phyloP scores from a whole-genome alignment of 2,797 vertebrate species.

The Phalloptychus januarius region DNA sequence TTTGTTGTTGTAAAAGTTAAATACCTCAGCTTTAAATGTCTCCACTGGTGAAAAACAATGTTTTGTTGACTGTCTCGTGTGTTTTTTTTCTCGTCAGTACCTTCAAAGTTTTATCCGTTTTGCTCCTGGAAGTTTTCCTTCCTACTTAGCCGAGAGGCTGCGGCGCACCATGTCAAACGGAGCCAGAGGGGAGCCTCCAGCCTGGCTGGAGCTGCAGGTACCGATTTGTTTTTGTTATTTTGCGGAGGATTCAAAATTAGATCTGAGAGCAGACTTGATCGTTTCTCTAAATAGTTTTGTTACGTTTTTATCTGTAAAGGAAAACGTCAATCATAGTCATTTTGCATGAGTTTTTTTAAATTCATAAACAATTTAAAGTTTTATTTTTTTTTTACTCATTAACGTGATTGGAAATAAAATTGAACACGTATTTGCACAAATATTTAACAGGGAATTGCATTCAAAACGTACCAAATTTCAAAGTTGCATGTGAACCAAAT shows the following conservation, averaged over 20 bases:
- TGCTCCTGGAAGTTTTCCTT: constrained; percentile 83
- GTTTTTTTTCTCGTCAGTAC: constrained; percentile 77
- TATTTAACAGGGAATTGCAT: background rate
- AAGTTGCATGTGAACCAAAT: background rate
- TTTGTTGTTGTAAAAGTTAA: too few species aligned
- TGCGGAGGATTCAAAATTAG: background rate
- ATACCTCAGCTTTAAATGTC: background rate
- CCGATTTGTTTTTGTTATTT: background rate
- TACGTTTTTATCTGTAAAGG: too few species aligned
- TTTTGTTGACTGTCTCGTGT: background rate
- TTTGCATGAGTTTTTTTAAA: background rate
- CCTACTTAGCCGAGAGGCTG: constrained; percentile 89
- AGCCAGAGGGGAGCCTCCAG: constrained; percentile 87
- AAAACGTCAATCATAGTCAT: background rate
- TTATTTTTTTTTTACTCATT: background rate
- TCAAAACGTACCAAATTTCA: background rate
- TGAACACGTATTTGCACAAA: background rate
- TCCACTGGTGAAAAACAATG: background rate
- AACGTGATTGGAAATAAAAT: background rate
- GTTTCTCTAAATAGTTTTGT: background rate
- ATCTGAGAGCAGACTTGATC: background rate
- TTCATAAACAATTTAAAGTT: background rate
- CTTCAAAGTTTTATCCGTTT: constrained; percentile 90
- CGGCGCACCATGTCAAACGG: constrained; percentile 87
- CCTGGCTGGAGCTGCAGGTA: constrained; percentile 96